Evolutionary conservation across 2,888 invertebrate genomes (phyloP), one percentile per base, ranked within the genome.

Genomic region (Clunio marinus): DNA sequence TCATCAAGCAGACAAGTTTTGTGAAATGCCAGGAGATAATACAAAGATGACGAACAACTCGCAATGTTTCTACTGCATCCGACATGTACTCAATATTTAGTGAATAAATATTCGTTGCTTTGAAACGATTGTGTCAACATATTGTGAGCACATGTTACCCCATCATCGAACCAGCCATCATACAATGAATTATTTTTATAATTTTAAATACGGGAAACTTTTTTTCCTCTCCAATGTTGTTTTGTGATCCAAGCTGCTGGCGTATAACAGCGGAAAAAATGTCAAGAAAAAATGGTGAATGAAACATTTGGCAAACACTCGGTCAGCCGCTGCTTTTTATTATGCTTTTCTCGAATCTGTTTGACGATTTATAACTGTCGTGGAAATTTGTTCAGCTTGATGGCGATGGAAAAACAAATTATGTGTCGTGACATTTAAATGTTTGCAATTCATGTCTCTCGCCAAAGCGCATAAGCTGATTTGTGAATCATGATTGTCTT

Each of bases 171-270:
- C 41, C 41, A 41, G 41, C 27, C 63, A 60, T 35, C 37, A 24
- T 37, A 37, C 60, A 41, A 63, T 63, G 63, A 63, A 63, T 63
- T 63, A 63, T 63, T 60, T 60, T 60, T 60, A 20, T 60, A 24
- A n/a, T 41, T 57, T 60, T 22, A 60, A 60, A 60, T 60, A 60
- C 60, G 60, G 37, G 32, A 60, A 60, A 60, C 37, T 60, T 60
- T 60, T 37, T 37, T 35, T 32, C 17, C 28, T n/a, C n/a, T n/a
- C 32, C 59, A 17, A 10, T 20, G 51, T 20, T 51, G 51, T 27
- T 57, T 4, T 32, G 17, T 51, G 51, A 51, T 51, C 51, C 51
- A 51, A 51, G 17, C 51, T 51, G 51, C 51, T 51, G 51, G 51
- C 51, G 22, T 8, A 51, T 17, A 51, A 41, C 41, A 41, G 41